Evolutionary conservation across 2,888 invertebrate genomes (phyloP).

Genomic region (Luffia ferchaultella): DNA sequence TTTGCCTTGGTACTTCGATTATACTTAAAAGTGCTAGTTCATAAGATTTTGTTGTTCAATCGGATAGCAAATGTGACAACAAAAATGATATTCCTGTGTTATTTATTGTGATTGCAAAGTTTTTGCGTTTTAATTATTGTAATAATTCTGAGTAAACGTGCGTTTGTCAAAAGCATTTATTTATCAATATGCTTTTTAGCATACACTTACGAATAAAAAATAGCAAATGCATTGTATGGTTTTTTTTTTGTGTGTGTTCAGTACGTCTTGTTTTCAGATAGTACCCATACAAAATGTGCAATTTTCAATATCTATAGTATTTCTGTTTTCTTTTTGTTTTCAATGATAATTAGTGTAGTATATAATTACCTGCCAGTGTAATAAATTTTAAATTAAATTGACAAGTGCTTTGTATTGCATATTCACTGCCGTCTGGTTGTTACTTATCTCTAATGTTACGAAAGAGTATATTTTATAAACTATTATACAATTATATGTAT

Average conservation of each 20-base stretch:
- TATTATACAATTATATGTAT: not conserved
- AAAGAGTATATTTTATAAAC: no score
- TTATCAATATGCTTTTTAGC: not conserved
- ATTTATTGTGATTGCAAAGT: constrained; percentile 14
- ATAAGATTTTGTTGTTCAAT: not conserved
- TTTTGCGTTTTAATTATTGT: constrained; percentile 14
- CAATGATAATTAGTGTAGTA: not conserved
- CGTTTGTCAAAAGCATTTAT: not conserved
- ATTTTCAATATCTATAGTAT: not conserved
- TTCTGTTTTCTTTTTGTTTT: not conserved
- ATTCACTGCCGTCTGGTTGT: not conserved
- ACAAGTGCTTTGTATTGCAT: not conserved
- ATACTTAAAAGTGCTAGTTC: constrained; percentile 10
- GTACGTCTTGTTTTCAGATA: no score
- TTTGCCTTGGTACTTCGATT: constrained; percentile 16
- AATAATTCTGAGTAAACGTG: not conserved
- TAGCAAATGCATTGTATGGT: not conserved
- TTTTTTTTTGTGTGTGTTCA: not conserved
- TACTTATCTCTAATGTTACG: not conserved
- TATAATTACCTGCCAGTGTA: not conserved
- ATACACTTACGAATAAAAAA: not conserved
- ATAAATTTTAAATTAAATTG: not conserved
- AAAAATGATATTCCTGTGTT: not conserved
- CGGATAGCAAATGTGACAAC: not conserved
- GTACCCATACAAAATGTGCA: no score